Base-by-base conservation (phyloP, 2,113 vertebrate genomes). In the Muscicapa adusta region DNA sequence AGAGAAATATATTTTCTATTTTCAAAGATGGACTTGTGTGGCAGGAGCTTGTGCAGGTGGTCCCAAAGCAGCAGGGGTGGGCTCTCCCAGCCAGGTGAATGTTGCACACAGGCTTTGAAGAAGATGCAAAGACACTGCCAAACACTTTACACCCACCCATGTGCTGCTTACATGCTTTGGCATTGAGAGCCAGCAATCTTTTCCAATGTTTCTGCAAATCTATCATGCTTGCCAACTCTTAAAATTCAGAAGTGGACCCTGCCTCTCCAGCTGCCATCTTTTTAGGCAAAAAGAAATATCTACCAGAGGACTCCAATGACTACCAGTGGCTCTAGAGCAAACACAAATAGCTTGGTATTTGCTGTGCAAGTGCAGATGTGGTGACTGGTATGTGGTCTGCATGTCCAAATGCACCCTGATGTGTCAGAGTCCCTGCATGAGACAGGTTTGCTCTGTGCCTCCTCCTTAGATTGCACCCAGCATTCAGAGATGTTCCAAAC, bases 251-350 rank as follows among this genome's bases (percentile, higher is more conserved):
- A 85, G n/a, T 42, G 58, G 75, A 85, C 25, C 12, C 28, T 68
- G 36, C 16, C 28, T 85, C 48, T 74, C 53, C 56, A 74, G 42
- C 38, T 78, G 61, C 33, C 19, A 9, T 45, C 51, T 47, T 68
- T 58, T 77, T 57, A 34, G 3, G 31, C 14, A 78, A 67, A 70
- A 14, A 84, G 42, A 58, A 91, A 43, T 24, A 16, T 38, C 18
- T 61, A 19, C 15, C 1, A 1, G 45, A 31, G 22, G n/a, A 53
- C 8, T 54, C 54, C 0, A 0, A 15, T 2, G 3, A 31, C 19
- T 38, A 22, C 23, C 38, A 54, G n/a, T 12, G 61, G 22, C 40
- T 33, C 45, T 5, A 13, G 56, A 50, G 28, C 29, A 34, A 40
- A 7, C 40, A 26, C 0, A 1, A 53, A 31, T 13, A 0, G 0